Base-by-base conservation (phyloP, 2,797 vertebrate species). In the Triplophysa bombifrons region DNA sequence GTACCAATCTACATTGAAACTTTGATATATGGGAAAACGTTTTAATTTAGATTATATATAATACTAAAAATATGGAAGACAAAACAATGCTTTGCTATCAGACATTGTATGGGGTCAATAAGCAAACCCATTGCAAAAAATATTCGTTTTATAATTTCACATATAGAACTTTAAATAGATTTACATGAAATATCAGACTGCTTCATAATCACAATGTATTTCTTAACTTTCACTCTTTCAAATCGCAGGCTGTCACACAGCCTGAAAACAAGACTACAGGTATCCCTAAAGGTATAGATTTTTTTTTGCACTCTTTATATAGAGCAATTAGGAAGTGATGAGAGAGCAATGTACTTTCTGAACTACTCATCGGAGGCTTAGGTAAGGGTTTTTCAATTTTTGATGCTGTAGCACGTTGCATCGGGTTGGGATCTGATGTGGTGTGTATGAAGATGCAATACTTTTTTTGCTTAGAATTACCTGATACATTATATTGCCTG, bases 401-500 rank as follows among this genome's bases (percentile, higher is more conserved):
- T 70, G 53, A 69, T 51, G 53, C n/a, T 51, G 25, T 20, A 25
- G 50, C 10, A 67, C 63, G 55, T 41, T 50, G 46, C 25, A 34
- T 34, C 34, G 34, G 34, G 34, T 34, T 34, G 34, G 34, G 0
- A 65, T 78, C 55, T 50, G 25, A 70, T 38, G 19, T 61, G 55
- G 70, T 78, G 55, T 17, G 16, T 51, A 70, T 34, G 27, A 16
- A 51, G 27, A 61, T 70, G 27, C 55, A 46, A 17, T 30, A 30
- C 64, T 74, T 41, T 63, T 9, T 69, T 48, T 64, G 72, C 50
- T 72, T 41, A 72, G 48, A 58, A 55, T 74, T 74, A 74, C 80
- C 82, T 30, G 46, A 69, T 55, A 60, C 60, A 71, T 85, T 53
- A 72, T 80, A 78, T 64, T 68, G 63, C 20, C 66, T 58, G 65